These are phyloP conservation scores for Elephas maximus DNA, from an alignment of 2,113 vertebrate genomes.

Conservation along the genomic window DNA sequence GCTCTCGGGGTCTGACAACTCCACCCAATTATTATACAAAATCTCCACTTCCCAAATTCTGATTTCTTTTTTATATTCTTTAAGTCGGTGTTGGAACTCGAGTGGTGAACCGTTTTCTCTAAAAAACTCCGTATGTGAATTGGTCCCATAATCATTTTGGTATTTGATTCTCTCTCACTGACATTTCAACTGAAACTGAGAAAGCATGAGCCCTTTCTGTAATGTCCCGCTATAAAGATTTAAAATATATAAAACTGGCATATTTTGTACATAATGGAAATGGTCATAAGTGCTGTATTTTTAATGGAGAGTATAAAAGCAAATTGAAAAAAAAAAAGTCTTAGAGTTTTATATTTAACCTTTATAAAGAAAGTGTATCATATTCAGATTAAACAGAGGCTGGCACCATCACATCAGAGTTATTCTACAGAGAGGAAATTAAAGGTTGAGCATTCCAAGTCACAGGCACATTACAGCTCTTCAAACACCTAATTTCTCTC, in stretches of 20 bases:
- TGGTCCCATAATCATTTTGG: conserved; percentile 14
- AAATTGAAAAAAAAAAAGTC: neutral
- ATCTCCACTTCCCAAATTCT: neutral
- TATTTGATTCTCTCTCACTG: conserved; percentile 52
- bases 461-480: conserved; percentile 16
- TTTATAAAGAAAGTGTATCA: neutral
- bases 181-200: conserved; percentile 26
- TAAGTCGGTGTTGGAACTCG: neutral
- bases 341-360: neutral
- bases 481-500: conserved; percentile 31
- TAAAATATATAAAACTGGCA: conserved; percentile 36
- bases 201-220: conserved; percentile 7
- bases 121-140: neutral
- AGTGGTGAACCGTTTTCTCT: neutral
- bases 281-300: conserved; percentile 36
- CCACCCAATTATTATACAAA: neutral
- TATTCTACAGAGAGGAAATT: neutral
- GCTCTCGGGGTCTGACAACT: neutral
- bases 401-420: neutral
- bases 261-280: conserved; percentile 43
- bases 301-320: conserved; percentile 51
- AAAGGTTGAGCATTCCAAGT: neutral
- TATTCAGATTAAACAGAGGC: neutral
- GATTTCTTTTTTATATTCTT: neutral
- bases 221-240: conserved; percentile 41